phyloP scores from a whole-genome alignment of 2,113 vertebrate genomes.

The Donacobius atricapilla region DNA sequence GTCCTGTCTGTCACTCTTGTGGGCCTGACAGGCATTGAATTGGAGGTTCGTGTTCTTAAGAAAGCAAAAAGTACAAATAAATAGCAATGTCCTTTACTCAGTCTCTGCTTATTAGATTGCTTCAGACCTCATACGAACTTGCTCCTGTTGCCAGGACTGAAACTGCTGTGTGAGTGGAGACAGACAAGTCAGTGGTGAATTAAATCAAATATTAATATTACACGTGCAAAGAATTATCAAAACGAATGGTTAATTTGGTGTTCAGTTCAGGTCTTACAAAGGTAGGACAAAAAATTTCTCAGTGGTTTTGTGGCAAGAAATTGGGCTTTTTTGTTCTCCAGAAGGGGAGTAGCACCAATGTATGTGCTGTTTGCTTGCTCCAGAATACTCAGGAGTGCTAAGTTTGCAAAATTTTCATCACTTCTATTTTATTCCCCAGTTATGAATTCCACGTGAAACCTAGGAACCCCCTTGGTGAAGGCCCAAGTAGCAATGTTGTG shows the following conservation, averaged over 20 bases:
- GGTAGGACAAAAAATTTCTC: background rate
- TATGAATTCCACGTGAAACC: constrained; percentile 93
- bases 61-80: background rate
- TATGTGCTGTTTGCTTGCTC: background rate
- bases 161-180: background rate
- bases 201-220: background rate
- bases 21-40: background rate
- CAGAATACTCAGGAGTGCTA: background rate
- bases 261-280: background rate
- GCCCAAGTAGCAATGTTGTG: constrained; percentile 85
- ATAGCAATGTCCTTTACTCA: background rate
- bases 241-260: background rate
- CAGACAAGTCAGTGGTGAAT: background rate
- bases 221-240: background rate
- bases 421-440: constrained; percentile 69
- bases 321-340: background rate
- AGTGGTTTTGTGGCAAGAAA: background rate
- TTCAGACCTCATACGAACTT: background rate
- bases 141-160: background rate
- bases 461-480: constrained; percentile 88
- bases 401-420: background rate
- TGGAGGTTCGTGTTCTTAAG: background rate
- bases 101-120: background rate
- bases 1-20: background rate
- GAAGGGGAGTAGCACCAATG: background rate